Conservation (phyloP, 2,888 invertebrate species). For the Tetropium fuscum region DNA sequence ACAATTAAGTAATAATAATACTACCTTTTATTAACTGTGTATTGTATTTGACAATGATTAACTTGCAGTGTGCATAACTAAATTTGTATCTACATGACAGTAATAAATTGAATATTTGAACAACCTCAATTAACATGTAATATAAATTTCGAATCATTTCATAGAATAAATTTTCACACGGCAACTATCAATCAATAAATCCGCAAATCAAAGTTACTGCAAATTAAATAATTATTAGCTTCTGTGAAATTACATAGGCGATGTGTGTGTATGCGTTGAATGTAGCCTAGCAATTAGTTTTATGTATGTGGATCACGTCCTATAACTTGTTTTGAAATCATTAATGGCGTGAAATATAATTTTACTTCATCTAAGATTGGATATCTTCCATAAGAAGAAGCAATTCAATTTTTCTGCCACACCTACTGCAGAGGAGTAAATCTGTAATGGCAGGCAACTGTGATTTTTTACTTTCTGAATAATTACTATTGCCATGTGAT, state of each 20-base stretch:
- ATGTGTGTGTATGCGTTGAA: conserved; percentile 45
- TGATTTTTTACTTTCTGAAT: conserved; percentile 5
- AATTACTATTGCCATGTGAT: background rate
- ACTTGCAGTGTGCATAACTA: too few species aligned
- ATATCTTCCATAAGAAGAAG: conserved; percentile 21
- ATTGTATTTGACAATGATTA: too few species aligned
- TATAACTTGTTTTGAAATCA: conserved; percentile 43
- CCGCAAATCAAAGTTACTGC: conserved; percentile 44
- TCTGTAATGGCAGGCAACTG: conserved; percentile 1
- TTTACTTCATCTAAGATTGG: conserved; percentile 19
- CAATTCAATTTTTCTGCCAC: conserved; percentile 13
- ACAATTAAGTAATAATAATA: too few species aligned
- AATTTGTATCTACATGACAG: too few species aligned
- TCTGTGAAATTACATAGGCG: conserved; percentile 45
- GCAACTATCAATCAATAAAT: conserved; percentile 41
- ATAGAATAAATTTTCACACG: conserved; percentile 32
- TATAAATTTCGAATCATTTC: conserved; percentile 29
- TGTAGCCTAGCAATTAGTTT: conserved; percentile 47
- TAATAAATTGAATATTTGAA: too few species aligned
- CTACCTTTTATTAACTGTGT: too few species aligned
- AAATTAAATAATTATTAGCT: conserved; percentile 53
- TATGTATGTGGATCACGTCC: conserved; percentile 47
- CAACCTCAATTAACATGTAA: conserved; percentile 14
- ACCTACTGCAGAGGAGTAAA: conserved; percentile 15
- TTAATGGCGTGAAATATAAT: conserved; percentile 34